Evolutionary conservation across 1,140 invertebrate genomes (phyloP).

Genomic region (Cotesia glomerata): DNA sequence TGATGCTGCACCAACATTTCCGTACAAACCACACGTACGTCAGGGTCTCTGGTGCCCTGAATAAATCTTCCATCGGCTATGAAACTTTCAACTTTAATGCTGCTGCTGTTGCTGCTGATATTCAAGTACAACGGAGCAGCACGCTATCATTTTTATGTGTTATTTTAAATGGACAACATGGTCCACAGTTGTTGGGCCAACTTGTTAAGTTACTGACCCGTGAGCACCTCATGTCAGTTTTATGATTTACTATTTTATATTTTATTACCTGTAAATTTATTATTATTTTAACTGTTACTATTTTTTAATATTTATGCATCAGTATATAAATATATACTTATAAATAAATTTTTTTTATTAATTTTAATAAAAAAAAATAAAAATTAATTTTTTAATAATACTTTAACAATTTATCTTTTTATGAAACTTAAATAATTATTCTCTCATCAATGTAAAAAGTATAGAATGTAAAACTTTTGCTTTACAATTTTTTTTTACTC

Average conservation of each 20-base stretch:
- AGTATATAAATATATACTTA: neutral
- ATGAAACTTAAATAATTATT: too few relatives aligned
- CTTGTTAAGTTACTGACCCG: constrained; percentile 22
- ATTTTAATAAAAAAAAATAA: too few relatives aligned
- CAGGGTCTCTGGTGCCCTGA: constrained; percentile 32
- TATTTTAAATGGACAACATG: constrained; percentile 13
- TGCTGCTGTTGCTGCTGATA: neutral
- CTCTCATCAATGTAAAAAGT: too few relatives aligned
- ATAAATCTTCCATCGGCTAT: constrained; percentile 34
- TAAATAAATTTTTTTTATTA: neutral
- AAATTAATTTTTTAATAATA: too few relatives aligned
- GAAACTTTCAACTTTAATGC: constrained; percentile 30
- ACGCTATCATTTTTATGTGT: constrained; percentile 30
- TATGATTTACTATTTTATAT: constrained; percentile 19
- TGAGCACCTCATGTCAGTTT: neutral
- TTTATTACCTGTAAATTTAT: neutral
- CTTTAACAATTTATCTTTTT: too few relatives aligned
- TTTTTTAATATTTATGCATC: neutral
- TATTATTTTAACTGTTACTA: too few relatives aligned
- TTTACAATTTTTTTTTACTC: too few relatives aligned
- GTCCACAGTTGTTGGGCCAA: constrained; percentile 21
- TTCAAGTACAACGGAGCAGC: constrained; percentile 28
- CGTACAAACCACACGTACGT: constrained; percentile 23
- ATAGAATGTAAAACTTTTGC: too few relatives aligned
- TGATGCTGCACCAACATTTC: constrained; percentile 35